Evolutionary conservation across 2,113 vertebrate species (phyloP).

Genomic region (Verasper variegatus): DNA sequence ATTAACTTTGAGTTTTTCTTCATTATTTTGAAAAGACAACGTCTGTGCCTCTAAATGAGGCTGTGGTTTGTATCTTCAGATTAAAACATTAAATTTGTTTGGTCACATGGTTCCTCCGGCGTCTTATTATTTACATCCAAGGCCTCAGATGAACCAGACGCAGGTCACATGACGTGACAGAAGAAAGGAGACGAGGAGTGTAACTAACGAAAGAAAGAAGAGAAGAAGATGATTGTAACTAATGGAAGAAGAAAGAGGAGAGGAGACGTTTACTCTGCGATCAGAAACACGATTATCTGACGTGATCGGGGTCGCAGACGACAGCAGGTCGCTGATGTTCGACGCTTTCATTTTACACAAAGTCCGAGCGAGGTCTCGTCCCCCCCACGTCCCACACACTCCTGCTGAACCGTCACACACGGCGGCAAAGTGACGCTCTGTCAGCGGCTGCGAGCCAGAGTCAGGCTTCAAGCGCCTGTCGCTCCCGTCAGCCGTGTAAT

Average conservation of each 20-base stretch:
- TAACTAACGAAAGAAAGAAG: no score
- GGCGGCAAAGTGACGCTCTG: conserved; percentile 34
- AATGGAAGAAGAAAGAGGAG: no score
- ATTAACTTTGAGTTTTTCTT: background rate
- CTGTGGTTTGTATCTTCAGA: background rate
- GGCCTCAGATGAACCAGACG: no score
- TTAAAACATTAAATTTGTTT: conserved; percentile 32
- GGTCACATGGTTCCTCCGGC: background rate
- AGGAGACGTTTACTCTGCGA: no score
- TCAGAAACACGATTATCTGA: no score
- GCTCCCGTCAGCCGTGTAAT: conserved; percentile 50
- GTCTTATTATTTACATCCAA: background rate
- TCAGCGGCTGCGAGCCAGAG: conserved; percentile 34
- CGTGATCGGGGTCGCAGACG: no score
- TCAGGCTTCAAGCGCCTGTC: conserved; percentile 47
- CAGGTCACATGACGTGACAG: no score
- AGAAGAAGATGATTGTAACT: no score
- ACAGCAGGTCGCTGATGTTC: no score
- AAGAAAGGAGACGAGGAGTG: no score
- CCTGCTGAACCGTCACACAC: conserved; percentile 14
- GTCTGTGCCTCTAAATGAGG: no score
- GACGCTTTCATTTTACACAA: no score
- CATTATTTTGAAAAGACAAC: background rate
- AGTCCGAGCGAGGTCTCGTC: background rate
- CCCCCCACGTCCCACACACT: conserved; percentile 11